A percentile compares a stretch with the other conserved stretches of the same genome.
These are phyloP conservation scores for Pseudomyrmex flavicornis DNA, from an alignment of 1,140 invertebrate genomes.

Conservation along the genomic window DNA sequence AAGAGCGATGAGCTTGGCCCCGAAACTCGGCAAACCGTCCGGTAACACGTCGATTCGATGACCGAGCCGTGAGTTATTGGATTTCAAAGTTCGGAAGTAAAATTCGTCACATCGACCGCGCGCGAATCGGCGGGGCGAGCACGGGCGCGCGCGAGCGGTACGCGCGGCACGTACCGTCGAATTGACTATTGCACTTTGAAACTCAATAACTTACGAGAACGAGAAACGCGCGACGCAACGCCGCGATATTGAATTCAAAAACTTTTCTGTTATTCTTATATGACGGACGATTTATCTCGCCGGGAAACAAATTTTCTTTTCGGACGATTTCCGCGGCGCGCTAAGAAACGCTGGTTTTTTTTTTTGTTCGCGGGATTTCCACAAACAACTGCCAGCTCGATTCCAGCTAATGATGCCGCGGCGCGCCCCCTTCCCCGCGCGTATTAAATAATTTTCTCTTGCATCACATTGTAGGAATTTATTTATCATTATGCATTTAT, in stretches of 20 bases:
- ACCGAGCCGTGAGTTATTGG: constrained; percentile 59
- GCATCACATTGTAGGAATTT: constrained; percentile 11
- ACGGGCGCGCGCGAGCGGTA: neutral
- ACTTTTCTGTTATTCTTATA: constrained; percentile 55
- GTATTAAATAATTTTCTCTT: constrained; percentile 23
- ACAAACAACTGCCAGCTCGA: neutral
- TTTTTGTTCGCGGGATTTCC: neutral
- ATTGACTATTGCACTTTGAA: constrained; percentile 64
- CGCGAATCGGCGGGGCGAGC: constrained; percentile 26
- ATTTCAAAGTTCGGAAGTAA: constrained; percentile 67
- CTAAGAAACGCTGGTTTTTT: constrained; percentile 13
- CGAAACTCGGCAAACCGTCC: constrained; percentile 43
- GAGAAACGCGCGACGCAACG: constrained; percentile 31
- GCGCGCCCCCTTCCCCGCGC: too few relatives aligned
- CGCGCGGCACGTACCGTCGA: constrained; percentile 48
- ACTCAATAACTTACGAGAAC: constrained; percentile 64
- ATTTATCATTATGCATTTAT: constrained; percentile 41
- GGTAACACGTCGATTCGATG: constrained; percentile 57
- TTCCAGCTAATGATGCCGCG: neutral
- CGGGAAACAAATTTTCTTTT: constrained; percentile 36
- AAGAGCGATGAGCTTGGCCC: constrained; percentile 33
- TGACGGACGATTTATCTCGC: constrained; percentile 44
- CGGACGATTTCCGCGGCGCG: constrained; percentile 26
- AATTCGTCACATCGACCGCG: constrained; percentile 61
- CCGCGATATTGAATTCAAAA: constrained; percentile 64